Conservation (phyloP, 2,888 invertebrate species). For the Cylloceria caligata region DNA sequence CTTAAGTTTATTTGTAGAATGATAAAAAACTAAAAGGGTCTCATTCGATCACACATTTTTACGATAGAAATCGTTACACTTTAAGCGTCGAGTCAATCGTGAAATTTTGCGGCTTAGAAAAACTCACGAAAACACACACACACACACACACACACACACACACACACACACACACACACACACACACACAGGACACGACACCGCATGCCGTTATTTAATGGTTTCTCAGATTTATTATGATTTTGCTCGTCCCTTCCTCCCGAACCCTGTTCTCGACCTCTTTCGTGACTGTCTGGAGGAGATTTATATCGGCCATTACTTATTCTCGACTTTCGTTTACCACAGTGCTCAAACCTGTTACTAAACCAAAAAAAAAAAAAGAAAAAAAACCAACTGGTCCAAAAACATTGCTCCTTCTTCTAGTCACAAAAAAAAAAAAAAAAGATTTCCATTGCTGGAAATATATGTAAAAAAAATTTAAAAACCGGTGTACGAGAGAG, state of each 20-base stretch:
- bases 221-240: conserved; percentile 55
- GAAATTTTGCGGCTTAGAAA: neutral
- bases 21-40: too few relatives aligned
- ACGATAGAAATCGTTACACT: conserved; percentile 3
- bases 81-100: conserved; percentile 1
- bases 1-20: conserved; percentile 29
- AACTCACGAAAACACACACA: conserved; percentile 12
- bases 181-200: conserved; percentile 47
- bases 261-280: conserved; percentile 76
- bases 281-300: conserved; percentile 85
- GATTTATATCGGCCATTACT: conserved; percentile 76
- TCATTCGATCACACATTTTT: conserved; percentile 17
- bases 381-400: conserved; percentile 24
- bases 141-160: conserved; percentile 31
- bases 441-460: conserved; percentile 8
- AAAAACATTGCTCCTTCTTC: conserved; percentile 35
- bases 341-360: conserved; percentile 69
- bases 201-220: conserved; percentile 56
- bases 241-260: conserved; percentile 67
- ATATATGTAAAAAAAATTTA: conserved; percentile 17
- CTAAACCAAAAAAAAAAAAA: conserved; percentile 51
- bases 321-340: conserved; percentile 75
- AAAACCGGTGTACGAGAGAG: conserved; percentile 38
- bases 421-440: conserved; percentile 57
- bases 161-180: conserved; percentile 16